A percentile compares a stretch with the other conserved stretches of the same genome.
Evolutionary conservation across 2,888 invertebrate genomes (phyloP).

Genomic region (Drosophila atripex): DNA sequence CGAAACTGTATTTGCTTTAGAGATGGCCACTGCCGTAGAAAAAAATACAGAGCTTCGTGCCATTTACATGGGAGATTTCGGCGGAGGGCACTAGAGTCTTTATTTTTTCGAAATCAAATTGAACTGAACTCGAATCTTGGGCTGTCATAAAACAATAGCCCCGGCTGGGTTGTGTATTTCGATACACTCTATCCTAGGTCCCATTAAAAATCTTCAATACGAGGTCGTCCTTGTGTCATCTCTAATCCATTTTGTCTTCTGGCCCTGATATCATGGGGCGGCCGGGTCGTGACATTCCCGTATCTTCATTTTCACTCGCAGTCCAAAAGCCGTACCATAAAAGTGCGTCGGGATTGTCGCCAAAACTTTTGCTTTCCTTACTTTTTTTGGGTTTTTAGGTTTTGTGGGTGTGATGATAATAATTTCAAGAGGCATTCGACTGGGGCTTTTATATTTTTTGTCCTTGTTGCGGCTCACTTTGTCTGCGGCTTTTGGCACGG

Average conservation of each 20-base stretch:
- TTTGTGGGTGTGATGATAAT: slow-evolving; percentile 62
- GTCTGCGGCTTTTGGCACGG: slow-evolving; percentile 29
- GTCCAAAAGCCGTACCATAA: slow-evolving; percentile 57
- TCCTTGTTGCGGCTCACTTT: slow-evolving; percentile 8
- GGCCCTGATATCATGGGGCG: slow-evolving; percentile 13
- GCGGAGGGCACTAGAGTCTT: neutral
- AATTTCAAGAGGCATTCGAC: slow-evolving; percentile 34
- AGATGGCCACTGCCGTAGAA: slow-evolving; percentile 40
- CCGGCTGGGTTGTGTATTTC: too few relatives aligned
- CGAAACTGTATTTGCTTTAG: slow-evolving; percentile 33
- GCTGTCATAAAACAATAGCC: too few relatives aligned
- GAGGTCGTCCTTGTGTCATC: slow-evolving; percentile 37
- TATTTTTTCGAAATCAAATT: neutral
- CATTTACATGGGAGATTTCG: neutral
- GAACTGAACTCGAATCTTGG: neutral
- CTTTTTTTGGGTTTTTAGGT: slow-evolving; percentile 29
- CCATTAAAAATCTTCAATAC: neutral
- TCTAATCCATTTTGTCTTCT: slow-evolving; percentile 33
- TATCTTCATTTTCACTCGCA: slow-evolving; percentile 64
- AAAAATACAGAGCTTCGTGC: neutral
- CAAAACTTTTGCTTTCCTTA: slow-evolving; percentile 72
- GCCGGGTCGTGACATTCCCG: slow-evolving; percentile 17
- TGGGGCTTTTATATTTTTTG: slow-evolving; percentile 25
- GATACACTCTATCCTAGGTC: neutral
- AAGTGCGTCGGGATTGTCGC: slow-evolving; percentile 72